These are phyloP conservation scores for Siderastrea siderea DNA, from an alignment of 92 coral and sea anemone species.

Conservation along the genomic window DNA sequence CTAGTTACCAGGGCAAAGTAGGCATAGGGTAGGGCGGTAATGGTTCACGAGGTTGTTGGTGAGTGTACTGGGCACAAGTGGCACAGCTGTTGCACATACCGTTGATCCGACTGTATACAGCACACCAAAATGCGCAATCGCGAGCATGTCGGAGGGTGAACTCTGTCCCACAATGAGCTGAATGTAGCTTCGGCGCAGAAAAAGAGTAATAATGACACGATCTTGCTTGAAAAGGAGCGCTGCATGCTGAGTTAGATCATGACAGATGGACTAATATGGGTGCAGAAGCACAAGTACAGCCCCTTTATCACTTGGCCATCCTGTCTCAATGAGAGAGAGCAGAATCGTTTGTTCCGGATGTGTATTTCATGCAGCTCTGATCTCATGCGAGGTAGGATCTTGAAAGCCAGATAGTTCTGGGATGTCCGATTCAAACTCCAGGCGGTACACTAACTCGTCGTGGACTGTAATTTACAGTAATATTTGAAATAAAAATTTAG, in stretches of 20 bases:
- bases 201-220: slow-evolving; percentile 54
- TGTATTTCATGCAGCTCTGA: slow-evolving; percentile 43
- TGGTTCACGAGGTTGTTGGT: slow-evolving; percentile 66
- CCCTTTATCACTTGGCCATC: slow-evolving; percentile 67
- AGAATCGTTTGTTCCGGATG: slow-evolving; percentile 55
- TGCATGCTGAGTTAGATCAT: slow-evolving; percentile 34
- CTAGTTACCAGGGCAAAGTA: slow-evolving; percentile 74
- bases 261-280: slow-evolving; percentile 68
- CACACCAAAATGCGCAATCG: slow-evolving; percentile 78
- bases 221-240: slow-evolving; percentile 41
- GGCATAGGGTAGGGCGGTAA: slow-evolving; percentile 67
- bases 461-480: neutral
- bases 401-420: slow-evolving; percentile 56
- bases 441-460: slow-evolving; percentile 54
- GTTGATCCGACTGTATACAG: slow-evolving; percentile 54
- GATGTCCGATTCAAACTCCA: slow-evolving; percentile 41
- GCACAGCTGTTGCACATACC: slow-evolving; percentile 65
- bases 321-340: slow-evolving; percentile 54
- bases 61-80: slow-evolving; percentile 68
- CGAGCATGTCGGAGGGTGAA: slow-evolving; percentile 72
- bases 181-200: slow-evolving; percentile 66
- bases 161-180: slow-evolving; percentile 70
- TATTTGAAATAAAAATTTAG: too few relatives aligned
- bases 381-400: slow-evolving; percentile 58
- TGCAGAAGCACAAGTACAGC: slow-evolving; percentile 36